A percentile compares a stretch with the other conserved stretches of the same genome.
phyloP scores from a whole-genome alignment of 2,888 invertebrate genomes.

The Drosophila picticornis region DNA sequence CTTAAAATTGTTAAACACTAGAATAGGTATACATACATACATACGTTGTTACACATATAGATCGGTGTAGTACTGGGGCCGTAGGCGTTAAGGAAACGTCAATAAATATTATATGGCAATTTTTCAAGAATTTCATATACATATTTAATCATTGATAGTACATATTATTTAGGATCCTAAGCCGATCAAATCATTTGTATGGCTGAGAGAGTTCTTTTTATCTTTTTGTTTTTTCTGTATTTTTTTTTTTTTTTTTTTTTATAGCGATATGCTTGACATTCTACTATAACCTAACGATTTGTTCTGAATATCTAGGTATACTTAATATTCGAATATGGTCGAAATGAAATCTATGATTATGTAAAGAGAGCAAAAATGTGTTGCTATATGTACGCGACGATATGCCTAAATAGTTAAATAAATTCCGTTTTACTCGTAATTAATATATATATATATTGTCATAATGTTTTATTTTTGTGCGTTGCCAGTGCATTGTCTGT shows the following conservation, averaged over 20 bases:
- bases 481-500: constrained; percentile 14
- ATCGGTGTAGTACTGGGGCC: constrained; percentile 9
- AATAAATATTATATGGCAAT: constrained; percentile 50
- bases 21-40: constrained; percentile 16
- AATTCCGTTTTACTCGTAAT: constrained; percentile 60
- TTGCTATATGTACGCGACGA: constrained; percentile 73
- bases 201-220: background rate
- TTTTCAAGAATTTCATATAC: constrained; percentile 7
- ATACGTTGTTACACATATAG: constrained; percentile 12
- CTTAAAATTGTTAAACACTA: constrained; percentile 25
- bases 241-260: constrained; percentile 28
- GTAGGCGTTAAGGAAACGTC: constrained; percentile 19
- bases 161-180: constrained; percentile 3
- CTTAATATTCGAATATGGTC: constrained; percentile 47
- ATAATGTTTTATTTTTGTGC: constrained; percentile 65
- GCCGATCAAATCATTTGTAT: constrained; percentile 14
- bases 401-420: constrained; percentile 78
- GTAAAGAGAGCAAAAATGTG: constrained; percentile 55
- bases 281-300: constrained; percentile 45
- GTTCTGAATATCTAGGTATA: constrained; percentile 41
- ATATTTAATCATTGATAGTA: constrained; percentile 27
- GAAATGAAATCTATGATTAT: constrained; percentile 56
- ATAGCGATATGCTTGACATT: constrained; percentile 58
- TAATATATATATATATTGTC: constrained; percentile 65
- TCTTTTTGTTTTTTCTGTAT: background rate